Base-by-base conservation (phyloP, 2,888 invertebrate species). In the Tiphia femorata region DNA sequence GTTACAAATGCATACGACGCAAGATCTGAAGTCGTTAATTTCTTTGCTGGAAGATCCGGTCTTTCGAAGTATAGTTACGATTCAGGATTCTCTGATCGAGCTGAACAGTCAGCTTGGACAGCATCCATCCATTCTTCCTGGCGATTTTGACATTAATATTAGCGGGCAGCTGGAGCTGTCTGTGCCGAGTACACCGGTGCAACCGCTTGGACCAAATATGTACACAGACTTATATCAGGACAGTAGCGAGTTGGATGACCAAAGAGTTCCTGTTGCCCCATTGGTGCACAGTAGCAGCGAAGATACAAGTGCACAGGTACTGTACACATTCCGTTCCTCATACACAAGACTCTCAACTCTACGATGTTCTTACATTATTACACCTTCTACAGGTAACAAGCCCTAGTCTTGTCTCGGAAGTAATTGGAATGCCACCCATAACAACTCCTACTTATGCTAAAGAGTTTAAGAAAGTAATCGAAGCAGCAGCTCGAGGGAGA, bases 41-140 rank as follows among this genome's bases (percentile, higher is more conserved):
- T 92, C 92, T 63, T 88, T 96, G 61, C 79, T 94, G 64, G 94
- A 96, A 76, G 96, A 96, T 85, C 97, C 97, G 2, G 93, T 97
- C 49, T 91, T 97, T 74, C 89, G 93, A 63, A 94, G 94, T 76
- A 93, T 97, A 73, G 93, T 95, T 14, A 94, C 93, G 50, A 90
- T 97, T 58, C 92, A 97, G 86, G 96, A 97, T 81, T 96, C 97
- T 0, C 86, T 97, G 38, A 90, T 90, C 40, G 93, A 96, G 85
- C 86, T 97, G 50, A 94, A 95, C 64, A 91, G 91, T 21, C 96
- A 96, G 84, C 88, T 96, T 51, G 90, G 90, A 33, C 93, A 95
- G 76, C 96, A 96, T 85, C 96, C 96, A 10, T 96, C 96, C 16
- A 95, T 96, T 80, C 86, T 96, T 62, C 95, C 96, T 37, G 93